Evolutionary conservation across 2,113 vertebrate species (phyloP).

Genomic region (Austrofundulus limnaeus): DNA sequence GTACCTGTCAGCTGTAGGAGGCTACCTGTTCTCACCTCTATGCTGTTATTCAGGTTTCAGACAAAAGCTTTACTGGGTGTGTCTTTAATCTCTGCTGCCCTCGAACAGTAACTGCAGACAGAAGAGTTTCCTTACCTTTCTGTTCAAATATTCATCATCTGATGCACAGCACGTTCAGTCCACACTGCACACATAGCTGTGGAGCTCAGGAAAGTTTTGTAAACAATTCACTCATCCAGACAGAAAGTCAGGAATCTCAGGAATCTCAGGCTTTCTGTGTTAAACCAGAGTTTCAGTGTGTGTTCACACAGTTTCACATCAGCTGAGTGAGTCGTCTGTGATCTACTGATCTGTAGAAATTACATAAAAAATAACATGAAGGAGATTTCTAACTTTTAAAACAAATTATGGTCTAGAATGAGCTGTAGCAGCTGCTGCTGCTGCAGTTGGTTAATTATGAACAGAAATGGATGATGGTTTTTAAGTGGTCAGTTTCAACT

Average conservation of each 20-base stretch:
- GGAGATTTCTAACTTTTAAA: too few relatives aligned
- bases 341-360: too few relatives aligned
- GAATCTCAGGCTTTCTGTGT: constrained; percentile 38
- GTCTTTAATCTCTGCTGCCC: not conserved
- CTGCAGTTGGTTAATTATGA: too few relatives aligned
- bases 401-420: too few relatives aligned
- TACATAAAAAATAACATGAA: too few relatives aligned
- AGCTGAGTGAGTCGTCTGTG: too few relatives aligned
- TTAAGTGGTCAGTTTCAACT: too few relatives aligned
- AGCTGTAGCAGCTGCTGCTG: too few relatives aligned
- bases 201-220: constrained; percentile 14
- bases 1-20: too few relatives aligned
- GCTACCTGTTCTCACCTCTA: not conserved
- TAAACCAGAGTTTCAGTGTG: not conserved
- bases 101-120: not conserved
- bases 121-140: not conserved
- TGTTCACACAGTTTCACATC: not conserved
- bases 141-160: not conserved
- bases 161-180: not conserved
- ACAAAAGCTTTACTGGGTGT: too few relatives aligned
- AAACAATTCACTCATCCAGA: constrained; percentile 17
- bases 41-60: not conserved
- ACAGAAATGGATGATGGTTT: too few relatives aligned
- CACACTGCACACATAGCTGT: constrained; percentile 5
- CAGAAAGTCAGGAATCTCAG: constrained; percentile 52